These are phyloP conservation scores for Aphelocoma coerulescens DNA, from an alignment of 2,113 vertebrate genomes.

Conservation along the genomic window DNA sequence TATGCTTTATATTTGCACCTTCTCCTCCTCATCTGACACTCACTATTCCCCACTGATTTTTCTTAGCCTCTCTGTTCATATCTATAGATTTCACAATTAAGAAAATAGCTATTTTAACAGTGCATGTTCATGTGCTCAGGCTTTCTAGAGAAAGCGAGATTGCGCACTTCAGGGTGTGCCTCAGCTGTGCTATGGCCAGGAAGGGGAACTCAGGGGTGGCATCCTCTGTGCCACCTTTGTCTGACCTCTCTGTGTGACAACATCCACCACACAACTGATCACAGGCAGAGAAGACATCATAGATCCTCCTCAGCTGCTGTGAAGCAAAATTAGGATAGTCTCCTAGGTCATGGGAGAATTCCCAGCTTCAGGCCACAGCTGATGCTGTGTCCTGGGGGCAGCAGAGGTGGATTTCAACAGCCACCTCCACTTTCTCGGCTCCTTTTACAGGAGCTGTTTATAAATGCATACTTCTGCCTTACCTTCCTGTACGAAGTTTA, in stretches of 20 bases:
- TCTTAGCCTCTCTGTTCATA: not conserved
- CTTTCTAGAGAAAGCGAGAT: not conserved
- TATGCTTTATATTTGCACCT: not conserved
- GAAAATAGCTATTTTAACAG: not conserved
- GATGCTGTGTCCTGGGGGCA: not conserved
- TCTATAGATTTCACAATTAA: not conserved
- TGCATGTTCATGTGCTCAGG: rapidly evolving
- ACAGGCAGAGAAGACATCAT: not conserved
- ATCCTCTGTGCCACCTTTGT: not conserved
- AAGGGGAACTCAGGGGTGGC: not conserved
- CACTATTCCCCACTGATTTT: not conserved
- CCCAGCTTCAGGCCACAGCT: not conserved
- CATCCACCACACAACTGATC: too few species aligned
- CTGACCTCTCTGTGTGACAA: not conserved
- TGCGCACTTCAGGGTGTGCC: not conserved
- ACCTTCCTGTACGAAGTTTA: not conserved
- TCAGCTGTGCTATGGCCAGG: not conserved
- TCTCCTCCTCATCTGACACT: not conserved
- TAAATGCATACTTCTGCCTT: rapidly evolving
- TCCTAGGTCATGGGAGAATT: not conserved
- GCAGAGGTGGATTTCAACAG: not conserved
- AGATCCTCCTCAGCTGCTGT: not conserved
- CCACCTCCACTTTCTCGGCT: not conserved
- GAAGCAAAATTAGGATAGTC: not conserved
- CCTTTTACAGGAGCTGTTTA: not conserved